phyloP scores from a whole-genome alignment of 2,888 invertebrate species.

The Trachelus stipa region DNA sequence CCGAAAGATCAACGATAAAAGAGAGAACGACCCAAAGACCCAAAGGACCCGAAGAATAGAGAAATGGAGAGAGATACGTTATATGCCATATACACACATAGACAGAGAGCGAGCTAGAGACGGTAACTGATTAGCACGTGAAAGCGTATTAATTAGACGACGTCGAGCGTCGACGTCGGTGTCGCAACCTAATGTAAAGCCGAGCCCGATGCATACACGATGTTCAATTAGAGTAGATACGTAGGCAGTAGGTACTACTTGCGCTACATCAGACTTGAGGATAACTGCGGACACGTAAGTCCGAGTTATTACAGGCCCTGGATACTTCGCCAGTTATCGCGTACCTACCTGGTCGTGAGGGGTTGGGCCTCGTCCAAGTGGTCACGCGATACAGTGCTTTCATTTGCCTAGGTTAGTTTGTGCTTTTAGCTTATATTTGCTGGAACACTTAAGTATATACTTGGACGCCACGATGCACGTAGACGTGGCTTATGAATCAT shows the following conservation, averaged over 20 bases:
- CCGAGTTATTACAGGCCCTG: constrained; percentile 10
- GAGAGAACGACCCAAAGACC: too few species aligned
- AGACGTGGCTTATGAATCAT: constrained; percentile 33
- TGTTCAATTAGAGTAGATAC: constrained; percentile 7
- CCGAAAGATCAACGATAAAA: too few species aligned
- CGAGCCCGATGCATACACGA: constrained; percentile 11
- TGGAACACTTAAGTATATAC: constrained; percentile 11
- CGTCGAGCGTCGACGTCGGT: constrained; percentile 10
- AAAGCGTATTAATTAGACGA: constrained; percentile 7
- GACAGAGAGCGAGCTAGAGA: too few species aligned
- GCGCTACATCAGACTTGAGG: background rate
- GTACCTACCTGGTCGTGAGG: background rate
- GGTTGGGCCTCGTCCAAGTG: constrained; percentile 28
- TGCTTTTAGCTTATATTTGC: constrained; percentile 21
- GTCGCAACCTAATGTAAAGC: background rate
- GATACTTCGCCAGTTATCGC: constrained; percentile 1
- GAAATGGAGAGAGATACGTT: too few species aligned
- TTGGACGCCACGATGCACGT: constrained; percentile 6
- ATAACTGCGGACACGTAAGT: constrained; percentile 8
- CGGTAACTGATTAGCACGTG: background rate
- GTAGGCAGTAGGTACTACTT: background rate
- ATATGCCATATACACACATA: too few species aligned
- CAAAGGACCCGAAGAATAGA: too few species aligned
- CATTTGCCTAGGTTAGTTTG: constrained; percentile 19
- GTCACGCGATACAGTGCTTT: constrained; percentile 43